Evolutionary conservation across 2,797 vertebrate species (phyloP).

Genomic region (Apogon talboti): DNA sequence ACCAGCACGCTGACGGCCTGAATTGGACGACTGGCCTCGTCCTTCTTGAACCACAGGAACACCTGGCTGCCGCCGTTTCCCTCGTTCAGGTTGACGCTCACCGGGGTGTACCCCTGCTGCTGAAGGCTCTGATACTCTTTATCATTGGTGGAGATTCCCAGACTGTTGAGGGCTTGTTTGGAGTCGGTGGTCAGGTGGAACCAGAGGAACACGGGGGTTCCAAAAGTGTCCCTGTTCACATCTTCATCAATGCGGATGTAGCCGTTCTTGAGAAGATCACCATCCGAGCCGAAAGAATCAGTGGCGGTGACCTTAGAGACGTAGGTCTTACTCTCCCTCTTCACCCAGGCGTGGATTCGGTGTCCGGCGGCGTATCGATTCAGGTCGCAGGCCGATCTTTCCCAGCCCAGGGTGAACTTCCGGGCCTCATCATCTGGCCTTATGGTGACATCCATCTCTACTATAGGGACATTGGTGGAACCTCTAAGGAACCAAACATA

Average conservation of each 20-base stretch:
- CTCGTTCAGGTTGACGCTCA: conserved; percentile 5
- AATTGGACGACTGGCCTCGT: fast-evolving
- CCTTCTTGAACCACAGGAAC: conserved; percentile 28
- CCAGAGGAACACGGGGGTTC: conserved; percentile 5
- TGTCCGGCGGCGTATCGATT: fast-evolving
- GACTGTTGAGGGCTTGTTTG: fast-evolving
- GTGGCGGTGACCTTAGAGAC: conserved; percentile 24
- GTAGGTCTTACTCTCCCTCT: conserved; percentile 11
- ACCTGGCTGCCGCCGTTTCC: fast-evolving
- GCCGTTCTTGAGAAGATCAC: fast-evolving
- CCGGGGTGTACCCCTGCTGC: neutral
- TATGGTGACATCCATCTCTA: neutral
- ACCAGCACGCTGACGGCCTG: neutral
- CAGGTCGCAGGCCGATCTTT: conserved; percentile 21
- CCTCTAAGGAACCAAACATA: conserved; percentile 24
- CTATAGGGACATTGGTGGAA: neutral
- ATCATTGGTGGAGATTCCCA: conserved; percentile 4
- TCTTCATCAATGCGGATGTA: conserved; percentile 27
- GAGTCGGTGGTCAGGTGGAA: conserved; percentile 12
- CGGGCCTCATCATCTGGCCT: neutral
- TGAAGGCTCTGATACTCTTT: fast-evolving
- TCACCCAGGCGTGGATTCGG: neutral
- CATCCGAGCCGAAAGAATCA: neutral
- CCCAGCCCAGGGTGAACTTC: neutral
- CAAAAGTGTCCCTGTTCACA: neutral